Evolutionary conservation across 2,797 vertebrate genomes (phyloP).

Genomic region (Rhinella marina): DNA sequence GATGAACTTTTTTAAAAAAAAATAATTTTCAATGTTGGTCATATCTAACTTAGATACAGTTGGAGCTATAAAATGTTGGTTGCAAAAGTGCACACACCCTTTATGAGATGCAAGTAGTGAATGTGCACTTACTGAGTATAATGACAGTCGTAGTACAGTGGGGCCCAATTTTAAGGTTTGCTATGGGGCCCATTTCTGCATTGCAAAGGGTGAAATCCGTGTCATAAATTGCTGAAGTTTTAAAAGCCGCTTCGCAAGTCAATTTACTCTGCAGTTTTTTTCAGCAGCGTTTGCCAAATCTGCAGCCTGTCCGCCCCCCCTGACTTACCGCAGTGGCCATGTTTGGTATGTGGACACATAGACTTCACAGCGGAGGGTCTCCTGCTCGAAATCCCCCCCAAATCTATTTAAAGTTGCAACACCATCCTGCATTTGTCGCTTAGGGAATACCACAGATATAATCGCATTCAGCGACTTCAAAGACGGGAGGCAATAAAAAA

Average conservation of each 20-base stretch:
- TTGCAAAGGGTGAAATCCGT: too few species aligned
- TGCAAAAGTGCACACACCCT: not conserved
- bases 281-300: too few species aligned
- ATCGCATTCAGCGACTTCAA: constrained; percentile 12
- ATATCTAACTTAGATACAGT: too few species aligned
- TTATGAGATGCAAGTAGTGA: not conserved
- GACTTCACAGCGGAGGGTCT: not conserved
- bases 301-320: too few species aligned
- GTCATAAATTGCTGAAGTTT: too few species aligned
- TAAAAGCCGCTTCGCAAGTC: too few species aligned
- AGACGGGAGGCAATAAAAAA: constrained; percentile 3
- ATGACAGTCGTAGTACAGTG: not conserved
- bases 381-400: not conserved
- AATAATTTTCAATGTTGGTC: too few species aligned
- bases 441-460: constrained; percentile 1
- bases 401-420: not conserved
- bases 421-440: not conserved
- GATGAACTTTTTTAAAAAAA: not conserved
- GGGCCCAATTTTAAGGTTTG: not conserved
- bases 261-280: too few species aligned
- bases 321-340: too few species aligned
- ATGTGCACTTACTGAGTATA: not conserved
- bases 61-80: too few species aligned
- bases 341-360: not conserved
- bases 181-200: too few species aligned